Base-by-base conservation (phyloP, 2,888 invertebrate species). In the Epistrophella euchroma region DNA sequence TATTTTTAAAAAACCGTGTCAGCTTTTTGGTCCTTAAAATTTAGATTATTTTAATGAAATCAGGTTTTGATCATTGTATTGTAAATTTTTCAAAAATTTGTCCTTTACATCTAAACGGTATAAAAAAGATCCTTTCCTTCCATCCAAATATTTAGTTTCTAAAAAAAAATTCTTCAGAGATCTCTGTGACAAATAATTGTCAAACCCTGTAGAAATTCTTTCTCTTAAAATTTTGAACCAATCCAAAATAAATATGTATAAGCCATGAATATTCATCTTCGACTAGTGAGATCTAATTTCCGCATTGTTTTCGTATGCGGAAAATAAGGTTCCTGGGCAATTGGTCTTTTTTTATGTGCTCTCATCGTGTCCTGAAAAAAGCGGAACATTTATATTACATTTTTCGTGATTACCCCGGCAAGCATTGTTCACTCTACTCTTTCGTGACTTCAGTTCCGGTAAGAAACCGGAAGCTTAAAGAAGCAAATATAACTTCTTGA, bases 381-480 rank as follows among this genome's bases (percentile, higher is more conserved):
- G n/a, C 47, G 50, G 56, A 79, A 75, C 74, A 79, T 60, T 62
- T 62, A 75, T 76, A 66, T 60, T 60, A 60, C 22, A 60, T 75
- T 70, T 28, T 32, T 60, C 64, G 17, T 68, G 80, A 72, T 68
- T 68, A 60, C 68, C 52, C 43, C 35, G 35, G 72, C 47, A 80
- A 76, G 72, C 62, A 80, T 73, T 80, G 55, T 85, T 85, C 45
- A 43, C 47, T 72, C 60, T 32, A 68, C 66, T 81, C 68, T 62
- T 85, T 80, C 85, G 85, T 85, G 85, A 80, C 76, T 81, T 68
- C 5, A 72, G 80, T 81, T 85, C 75, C 85, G 72, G 60, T 43
- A 64, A 68, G 72, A 76, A 52, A 45, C 50, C 68, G 62, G 79
- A 83, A 79, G 47, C 73, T 73, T n/a, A 80, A 71, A 25, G 58